phyloP scores from a whole-genome alignment of 2,888 invertebrate genomes.

The Lasioglossum zephyrum region DNA sequence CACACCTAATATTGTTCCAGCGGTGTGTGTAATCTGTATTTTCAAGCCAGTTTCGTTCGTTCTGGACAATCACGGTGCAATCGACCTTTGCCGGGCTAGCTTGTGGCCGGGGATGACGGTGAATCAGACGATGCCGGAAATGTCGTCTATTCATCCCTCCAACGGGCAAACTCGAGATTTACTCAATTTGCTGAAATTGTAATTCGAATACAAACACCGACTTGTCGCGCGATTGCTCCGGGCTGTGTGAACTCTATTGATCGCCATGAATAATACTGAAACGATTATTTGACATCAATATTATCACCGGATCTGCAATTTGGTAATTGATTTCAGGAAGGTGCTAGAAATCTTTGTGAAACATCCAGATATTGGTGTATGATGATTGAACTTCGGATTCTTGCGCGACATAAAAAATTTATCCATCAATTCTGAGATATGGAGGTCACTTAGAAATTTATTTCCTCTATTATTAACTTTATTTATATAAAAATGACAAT shows the following conservation, averaged over 20 bases:
- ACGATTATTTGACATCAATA: neutral
- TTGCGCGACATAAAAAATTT: neutral
- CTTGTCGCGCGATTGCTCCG: neutral
- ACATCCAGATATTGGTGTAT: neutral
- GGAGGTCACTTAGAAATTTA: neutral
- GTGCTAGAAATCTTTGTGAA: neutral
- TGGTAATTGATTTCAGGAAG: neutral
- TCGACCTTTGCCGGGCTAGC: slow-evolving; percentile 21
- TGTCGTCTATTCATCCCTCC: slow-evolving; percentile 47
- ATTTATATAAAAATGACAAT: neutral
- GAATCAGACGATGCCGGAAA: slow-evolving; percentile 46
- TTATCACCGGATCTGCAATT: neutral
- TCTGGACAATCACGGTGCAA: slow-evolving; percentile 16
- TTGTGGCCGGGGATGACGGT: slow-evolving; percentile 19
- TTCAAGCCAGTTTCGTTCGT: slow-evolving; percentile 25
- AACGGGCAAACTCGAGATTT: slow-evolving; percentile 59
- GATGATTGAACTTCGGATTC: neutral
- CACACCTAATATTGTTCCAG: slow-evolving; percentile 30
- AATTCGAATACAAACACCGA: slow-evolving; percentile 66
- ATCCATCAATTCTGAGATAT: neutral
- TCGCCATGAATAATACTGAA: slow-evolving; percentile 7
- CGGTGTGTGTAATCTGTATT: slow-evolving; percentile 37
- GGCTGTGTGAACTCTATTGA: slow-evolving; percentile 12
- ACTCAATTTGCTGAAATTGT: slow-evolving; percentile 66
- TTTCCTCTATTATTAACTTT: neutral